phyloP scores from a whole-genome alignment of 1,140 invertebrate species.

The Ceratina calcarata region DNA sequence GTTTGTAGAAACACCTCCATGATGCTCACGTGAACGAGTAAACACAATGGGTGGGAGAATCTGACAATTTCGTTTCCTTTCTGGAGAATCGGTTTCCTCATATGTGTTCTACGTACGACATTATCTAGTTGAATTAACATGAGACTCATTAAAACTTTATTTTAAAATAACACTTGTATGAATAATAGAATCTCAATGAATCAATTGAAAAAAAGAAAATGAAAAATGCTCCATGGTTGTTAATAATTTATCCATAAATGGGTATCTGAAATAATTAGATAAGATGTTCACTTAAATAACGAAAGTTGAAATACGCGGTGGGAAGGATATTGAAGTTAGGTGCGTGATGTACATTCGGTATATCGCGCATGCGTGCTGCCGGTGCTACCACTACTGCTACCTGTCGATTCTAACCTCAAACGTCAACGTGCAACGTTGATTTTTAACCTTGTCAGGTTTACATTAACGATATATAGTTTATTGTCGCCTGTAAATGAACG shows the following conservation, averaged over 20 bases:
- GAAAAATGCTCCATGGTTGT: too few species aligned
- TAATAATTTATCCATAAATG: not conserved
- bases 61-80: not conserved
- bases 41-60: not conserved
- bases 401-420: conserved; percentile 78
- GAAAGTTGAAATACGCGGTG: conserved; percentile 34
- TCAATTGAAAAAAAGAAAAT: too few species aligned
- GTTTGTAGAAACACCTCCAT: not conserved
- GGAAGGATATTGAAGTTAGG: conserved; percentile 48
- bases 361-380: conserved; percentile 65
- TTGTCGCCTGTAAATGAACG: not conserved
- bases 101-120: not conserved
- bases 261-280: not conserved
- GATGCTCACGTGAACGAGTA: not conserved
- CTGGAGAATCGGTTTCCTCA: not conserved
- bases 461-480: conserved; percentile 37
- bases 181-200: too few species aligned
- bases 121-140: too few species aligned
- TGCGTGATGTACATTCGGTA: conserved; percentile 5
- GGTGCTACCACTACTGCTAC: conserved; percentile 64
- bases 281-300: not conserved
- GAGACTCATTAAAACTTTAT: too few species aligned
- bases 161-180: too few species aligned
- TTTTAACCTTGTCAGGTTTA: conserved; percentile 55
- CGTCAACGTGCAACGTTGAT: conserved; percentile 67